Evolutionary conservation across 2,797 vertebrate genomes (phyloP).

Genomic region (Sebastes diaconus): DNA sequence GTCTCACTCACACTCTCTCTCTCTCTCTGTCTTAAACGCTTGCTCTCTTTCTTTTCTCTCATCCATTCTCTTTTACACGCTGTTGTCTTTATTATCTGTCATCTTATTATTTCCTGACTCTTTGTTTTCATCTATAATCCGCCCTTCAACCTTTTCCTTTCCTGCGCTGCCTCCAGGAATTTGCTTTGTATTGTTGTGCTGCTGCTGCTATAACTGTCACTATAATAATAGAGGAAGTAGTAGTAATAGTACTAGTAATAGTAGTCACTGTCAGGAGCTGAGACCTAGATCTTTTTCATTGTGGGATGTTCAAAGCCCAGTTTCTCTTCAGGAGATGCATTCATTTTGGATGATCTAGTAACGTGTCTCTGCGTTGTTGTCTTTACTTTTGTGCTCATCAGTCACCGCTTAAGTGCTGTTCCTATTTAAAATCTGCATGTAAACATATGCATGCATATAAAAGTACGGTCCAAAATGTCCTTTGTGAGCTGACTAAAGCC

Average conservation of each 20-base stretch:
- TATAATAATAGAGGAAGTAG: not conserved
- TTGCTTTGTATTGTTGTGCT: not conserved
- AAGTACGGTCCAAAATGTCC: not conserved
- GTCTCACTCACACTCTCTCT: not conserved
- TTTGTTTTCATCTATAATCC: not conserved
- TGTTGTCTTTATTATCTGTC: slow-evolving; percentile 12
- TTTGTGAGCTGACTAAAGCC: too few species aligned
- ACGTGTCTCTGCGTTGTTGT: not conserved
- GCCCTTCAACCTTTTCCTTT: not conserved
- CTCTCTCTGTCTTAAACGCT: slow-evolving; percentile 4
- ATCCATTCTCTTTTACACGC: not conserved
- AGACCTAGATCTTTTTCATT: not conserved
- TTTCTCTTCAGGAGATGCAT: not conserved
- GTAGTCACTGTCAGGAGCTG: not conserved
- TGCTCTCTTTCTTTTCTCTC: not conserved
- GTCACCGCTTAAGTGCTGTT: not conserved
- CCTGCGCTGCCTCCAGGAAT: not conserved
- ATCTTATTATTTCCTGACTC: slow-evolving; percentile 14
- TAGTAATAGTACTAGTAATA: too few species aligned
- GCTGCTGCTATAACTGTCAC: not conserved
- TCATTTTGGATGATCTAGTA: not conserved
- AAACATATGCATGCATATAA: not conserved
- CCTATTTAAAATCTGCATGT: not conserved
- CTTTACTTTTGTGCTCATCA: not conserved
- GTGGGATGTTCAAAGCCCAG: not conserved